Conservation (phyloP, 2,797 vertebrate species). For the Anguilla pacifica region DNA sequence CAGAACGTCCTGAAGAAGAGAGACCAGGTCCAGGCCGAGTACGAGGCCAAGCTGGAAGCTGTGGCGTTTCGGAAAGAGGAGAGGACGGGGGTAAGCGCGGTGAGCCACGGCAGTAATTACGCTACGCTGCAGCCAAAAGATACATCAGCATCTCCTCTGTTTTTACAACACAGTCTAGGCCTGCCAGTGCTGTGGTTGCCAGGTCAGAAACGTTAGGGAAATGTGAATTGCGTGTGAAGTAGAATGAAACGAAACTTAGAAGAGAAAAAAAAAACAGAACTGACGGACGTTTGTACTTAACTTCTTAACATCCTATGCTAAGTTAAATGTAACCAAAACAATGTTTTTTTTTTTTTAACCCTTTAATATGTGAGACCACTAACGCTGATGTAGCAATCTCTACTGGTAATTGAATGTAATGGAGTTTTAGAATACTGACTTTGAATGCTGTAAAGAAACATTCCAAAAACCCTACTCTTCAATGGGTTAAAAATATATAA, state of each 20-base stretch:
- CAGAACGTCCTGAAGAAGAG: conserved; percentile 94
- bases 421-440: no score
- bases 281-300: background rate
- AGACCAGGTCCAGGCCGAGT: conserved; percentile 95
- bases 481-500: no score
- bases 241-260: background rate
- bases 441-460: no score
- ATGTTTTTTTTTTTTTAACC: background rate
- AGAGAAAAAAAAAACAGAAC: background rate
- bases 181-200: background rate
- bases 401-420: no score
- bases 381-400: no score
- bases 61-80: conserved; percentile 88
- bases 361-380: no score
- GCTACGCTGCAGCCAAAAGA: background rate
- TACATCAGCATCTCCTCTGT: background rate
- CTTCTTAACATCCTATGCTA: background rate
- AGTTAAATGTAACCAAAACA: background rate
- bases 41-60: conserved; percentile 91
- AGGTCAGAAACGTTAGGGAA: background rate
- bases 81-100: conserved; percentile 80
- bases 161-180: background rate
- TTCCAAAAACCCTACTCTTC: no score
- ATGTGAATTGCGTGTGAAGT: background rate
- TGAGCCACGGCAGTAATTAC: background rate